Base-by-base conservation (phyloP, 2,888 invertebrate species). In the Xanthia icteritia region DNA sequence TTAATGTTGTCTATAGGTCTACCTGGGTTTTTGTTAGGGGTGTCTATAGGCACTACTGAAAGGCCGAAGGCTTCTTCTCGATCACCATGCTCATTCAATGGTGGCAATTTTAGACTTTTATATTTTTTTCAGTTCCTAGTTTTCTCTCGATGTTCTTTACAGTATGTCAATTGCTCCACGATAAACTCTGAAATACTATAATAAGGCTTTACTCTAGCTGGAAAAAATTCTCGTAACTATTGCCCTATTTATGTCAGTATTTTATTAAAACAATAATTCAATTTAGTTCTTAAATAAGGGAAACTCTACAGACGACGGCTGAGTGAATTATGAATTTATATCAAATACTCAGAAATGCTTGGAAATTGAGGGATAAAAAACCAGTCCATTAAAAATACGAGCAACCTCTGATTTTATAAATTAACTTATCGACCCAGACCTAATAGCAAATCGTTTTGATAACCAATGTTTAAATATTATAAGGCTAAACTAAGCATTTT, bases 201-300 rank as follows among this genome's bases (percentile, higher is more conserved):
- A 39, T 39, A 9, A 27, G 11, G 20, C 27, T 27, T 48, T 51
- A 4, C 20, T 27, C 27, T 27, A 48, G 23, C 66, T 31, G 31
- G 9, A 23, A 51, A 42, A 48, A 58, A 48, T 39, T 48, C 4
- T 80, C 56, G 17, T 54, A 23, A 5, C 58, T 11, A n/a, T 58
- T 9, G 54, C 13, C 58, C 39, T 51, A 42, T 42, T 73, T 61
- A 61, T 23, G 60, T 39, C 56, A 79, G 39, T 36, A 69, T 76
- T 85, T 85, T 81, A 85, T 70, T 82, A 82, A 82, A 82, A 82
- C 82, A 82, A 82, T 85, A 64, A 82, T 67, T 85, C 63, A 76
- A 66, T 69, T 54, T 76, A 36, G 56, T 56, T 66, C 23, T 42
- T 67, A 83, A 81, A 77, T 82, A 60, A 61, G 27, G 31, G 36